Conservation (phyloP, 1,140 invertebrate species). For the Oreohelix idahoensis region DNA sequence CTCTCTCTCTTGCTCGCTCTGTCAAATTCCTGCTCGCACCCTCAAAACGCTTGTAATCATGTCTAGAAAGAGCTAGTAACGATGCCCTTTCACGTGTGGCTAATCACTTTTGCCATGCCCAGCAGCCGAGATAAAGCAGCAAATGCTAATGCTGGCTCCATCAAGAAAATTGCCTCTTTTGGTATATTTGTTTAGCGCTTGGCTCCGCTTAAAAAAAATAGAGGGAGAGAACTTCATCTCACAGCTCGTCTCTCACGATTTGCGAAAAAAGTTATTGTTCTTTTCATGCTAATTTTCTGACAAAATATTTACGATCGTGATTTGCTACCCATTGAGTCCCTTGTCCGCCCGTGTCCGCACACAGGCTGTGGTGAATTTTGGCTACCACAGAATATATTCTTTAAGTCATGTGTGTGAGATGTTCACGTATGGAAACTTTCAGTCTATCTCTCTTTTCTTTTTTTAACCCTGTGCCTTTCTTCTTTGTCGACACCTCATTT, state of each 20-base stretch:
- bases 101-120: constrained; percentile 13
- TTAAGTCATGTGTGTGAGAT: neutral
- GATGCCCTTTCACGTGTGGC: neutral
- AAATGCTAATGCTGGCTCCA: constrained; percentile 8
- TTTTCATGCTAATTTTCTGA: constrained; percentile 33
- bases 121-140: neutral
- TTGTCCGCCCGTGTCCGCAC: neutral
- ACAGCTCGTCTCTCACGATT: neutral
- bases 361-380: neutral
- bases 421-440: neutral
- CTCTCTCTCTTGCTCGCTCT: neutral
- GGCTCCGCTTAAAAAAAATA: neutral
- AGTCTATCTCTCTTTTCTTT: too few relatives aligned
- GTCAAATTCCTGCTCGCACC: neutral
- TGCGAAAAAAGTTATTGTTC: neutral
- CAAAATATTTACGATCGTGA: constrained; percentile 32
- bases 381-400: neutral
- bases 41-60: neutral
- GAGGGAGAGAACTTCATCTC: constrained; percentile 3
- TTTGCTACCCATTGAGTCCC: neutral
- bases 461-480: too few relatives aligned
- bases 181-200: constrained; percentile 30
- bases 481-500: too few relatives aligned
- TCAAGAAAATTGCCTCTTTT: constrained; percentile 35
- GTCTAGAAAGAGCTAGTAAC: neutral